phyloP scores from a whole-genome alignment of 2,797 vertebrate genomes.

The Diplodus puntazzo region DNA sequence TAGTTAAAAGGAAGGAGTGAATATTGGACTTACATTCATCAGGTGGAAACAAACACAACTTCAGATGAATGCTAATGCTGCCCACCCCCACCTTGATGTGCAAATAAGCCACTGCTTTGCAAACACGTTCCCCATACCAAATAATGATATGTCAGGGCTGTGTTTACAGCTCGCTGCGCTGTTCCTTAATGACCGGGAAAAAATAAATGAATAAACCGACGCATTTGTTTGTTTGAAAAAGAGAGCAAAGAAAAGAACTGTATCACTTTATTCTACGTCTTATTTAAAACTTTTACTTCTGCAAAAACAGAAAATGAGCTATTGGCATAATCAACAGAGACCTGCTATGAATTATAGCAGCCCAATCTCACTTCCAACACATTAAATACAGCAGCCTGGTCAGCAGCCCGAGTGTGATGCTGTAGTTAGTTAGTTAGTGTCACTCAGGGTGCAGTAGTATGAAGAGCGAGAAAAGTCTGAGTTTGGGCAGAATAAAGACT shows the following conservation, averaged over 20 bases:
- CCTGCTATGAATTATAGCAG: too few relatives aligned
- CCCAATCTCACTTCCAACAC: too few relatives aligned
- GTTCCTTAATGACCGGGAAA: neutral
- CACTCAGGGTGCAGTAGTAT: too few relatives aligned
- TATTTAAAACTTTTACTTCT: constrained; percentile 31
- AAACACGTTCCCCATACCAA: neutral
- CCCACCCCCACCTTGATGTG: neutral
- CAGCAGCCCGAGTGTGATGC: too few relatives aligned
- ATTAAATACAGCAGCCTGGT: too few relatives aligned
- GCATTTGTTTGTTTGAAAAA: neutral
- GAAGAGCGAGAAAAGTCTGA: too few relatives aligned
- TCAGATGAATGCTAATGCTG: constrained; percentile 9
- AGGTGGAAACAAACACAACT: constrained; percentile 1
- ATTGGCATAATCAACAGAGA: constrained; percentile 34
- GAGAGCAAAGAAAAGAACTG: neutral
- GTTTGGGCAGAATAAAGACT: too few relatives aligned
- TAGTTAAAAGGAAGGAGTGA: neutral
- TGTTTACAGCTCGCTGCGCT: neutral
- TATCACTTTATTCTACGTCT: constrained; percentile 14
- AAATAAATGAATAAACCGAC: neutral
- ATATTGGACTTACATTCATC: neutral
- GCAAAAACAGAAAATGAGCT: constrained; percentile 32
- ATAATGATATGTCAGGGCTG: neutral
- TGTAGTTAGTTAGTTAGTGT: too few relatives aligned
- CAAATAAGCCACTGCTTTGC: constrained; percentile 4